These are phyloP conservation scores for Dolichomitus sp. DNA, from an alignment of 2,888 invertebrate genomes.

Conservation along the genomic window DNA sequence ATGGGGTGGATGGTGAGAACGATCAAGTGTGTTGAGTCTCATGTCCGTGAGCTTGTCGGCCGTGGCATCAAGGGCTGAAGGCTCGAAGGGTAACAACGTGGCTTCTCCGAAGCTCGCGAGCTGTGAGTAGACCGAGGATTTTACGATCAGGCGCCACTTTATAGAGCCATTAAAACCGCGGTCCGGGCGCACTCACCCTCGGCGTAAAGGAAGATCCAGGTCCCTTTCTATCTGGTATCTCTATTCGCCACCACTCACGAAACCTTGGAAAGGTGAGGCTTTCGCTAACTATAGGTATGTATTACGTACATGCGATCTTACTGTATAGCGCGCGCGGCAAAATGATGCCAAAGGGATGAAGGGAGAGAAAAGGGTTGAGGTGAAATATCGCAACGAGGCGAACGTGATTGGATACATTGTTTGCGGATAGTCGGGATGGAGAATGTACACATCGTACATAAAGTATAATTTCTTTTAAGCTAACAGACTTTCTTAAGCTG, in stretches of 20 bases:
- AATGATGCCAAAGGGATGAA: constrained; percentile 2
- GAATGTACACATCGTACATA: not conserved
- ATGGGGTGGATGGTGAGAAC: not conserved
- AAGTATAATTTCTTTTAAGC: not conserved
- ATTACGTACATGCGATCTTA: constrained; percentile 9
- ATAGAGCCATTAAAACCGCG: constrained; percentile 64
- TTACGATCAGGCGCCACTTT: constrained; percentile 62
- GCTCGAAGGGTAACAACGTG: constrained; percentile 18
- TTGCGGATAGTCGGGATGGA: not conserved
- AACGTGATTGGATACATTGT: not conserved
- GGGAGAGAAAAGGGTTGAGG: constrained; percentile 3
- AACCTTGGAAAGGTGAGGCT: constrained; percentile 6
- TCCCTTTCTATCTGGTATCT: constrained; percentile 6
- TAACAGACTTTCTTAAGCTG: not conserved
- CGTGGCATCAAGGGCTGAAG: constrained; percentile 20
- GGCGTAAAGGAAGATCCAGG: not conserved
- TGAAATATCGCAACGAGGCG: not conserved
- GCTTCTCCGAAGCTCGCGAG: constrained; percentile 27
- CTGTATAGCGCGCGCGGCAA: not conserved
- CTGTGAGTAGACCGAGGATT: constrained; percentile 47
- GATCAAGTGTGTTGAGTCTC: constrained; percentile 24
- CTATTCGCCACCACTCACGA: constrained; percentile 14
- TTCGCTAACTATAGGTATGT: not conserved
- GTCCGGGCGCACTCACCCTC: constrained; percentile 32
- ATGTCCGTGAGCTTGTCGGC: constrained; percentile 26